phyloP scores from a whole-genome alignment of 1,140 invertebrate species.

The Cherax quadricarinatus region DNA sequence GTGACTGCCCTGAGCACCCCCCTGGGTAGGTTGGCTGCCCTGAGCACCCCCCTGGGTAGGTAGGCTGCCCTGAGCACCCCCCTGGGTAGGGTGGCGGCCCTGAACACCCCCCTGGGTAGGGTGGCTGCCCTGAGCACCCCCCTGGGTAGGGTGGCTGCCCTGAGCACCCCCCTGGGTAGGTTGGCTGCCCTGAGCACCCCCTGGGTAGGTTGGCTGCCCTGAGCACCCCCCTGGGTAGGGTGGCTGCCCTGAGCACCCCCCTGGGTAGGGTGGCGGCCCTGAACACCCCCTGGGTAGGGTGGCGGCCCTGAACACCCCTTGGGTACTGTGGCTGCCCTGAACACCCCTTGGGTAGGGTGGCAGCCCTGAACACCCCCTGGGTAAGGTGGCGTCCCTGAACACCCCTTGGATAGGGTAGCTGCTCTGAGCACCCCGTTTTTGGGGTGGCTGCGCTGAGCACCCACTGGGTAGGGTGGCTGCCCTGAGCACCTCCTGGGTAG shows the following conservation, averaged over 20 bases:
- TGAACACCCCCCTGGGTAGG: neutral
- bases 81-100: no score
- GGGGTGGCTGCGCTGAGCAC: no score
- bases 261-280: no score
- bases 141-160: no score
- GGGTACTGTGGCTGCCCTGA: no score
- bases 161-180: neutral
- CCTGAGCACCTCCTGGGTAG: neutral
- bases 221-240: neutral
- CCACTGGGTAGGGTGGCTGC: neutral
- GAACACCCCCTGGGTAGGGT: neutral
- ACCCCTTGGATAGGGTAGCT: neutral
- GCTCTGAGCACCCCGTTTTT: neutral
- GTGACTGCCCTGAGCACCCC: neutral
- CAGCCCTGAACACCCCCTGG: neutral
- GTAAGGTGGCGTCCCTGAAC: no score
- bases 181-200: neutral
- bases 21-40: no score
- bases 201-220: no score
- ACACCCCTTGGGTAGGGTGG: no score
- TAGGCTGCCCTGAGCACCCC: neutral
- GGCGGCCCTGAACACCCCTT: neutral
- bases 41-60: neutral
- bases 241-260: neutral
- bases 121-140: neutral